These are phyloP conservation scores for Nesogale talazaci DNA, from an alignment of 2,113 vertebrate species.

Conservation along the genomic window DNA sequence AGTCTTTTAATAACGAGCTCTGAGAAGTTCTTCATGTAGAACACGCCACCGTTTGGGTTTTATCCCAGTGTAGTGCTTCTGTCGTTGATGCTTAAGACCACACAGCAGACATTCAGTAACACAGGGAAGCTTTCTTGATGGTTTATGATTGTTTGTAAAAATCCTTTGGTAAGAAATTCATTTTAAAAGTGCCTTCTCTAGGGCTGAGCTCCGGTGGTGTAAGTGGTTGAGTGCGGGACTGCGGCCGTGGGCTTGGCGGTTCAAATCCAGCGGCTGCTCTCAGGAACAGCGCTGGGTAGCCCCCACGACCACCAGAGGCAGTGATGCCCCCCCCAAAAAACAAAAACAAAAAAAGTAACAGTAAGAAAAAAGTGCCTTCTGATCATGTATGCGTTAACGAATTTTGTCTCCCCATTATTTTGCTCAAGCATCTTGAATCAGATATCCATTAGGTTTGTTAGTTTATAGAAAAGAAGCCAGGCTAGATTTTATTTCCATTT, in stretches of 20 bases:
- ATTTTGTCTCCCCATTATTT: slow-evolving; percentile 3
- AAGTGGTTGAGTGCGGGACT: too few species aligned
- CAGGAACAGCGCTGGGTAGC: too few species aligned
- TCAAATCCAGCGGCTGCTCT: too few species aligned
- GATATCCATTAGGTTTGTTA: slow-evolving; percentile 7
- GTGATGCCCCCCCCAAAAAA: too few species aligned
- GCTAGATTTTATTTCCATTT: slow-evolving; percentile 34
- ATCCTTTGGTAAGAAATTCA: neutral
- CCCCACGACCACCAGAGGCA: too few species aligned
- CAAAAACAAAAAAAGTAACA: too few species aligned
- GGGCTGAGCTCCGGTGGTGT: too few species aligned
- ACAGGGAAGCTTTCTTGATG: neutral
- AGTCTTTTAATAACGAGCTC: neutral
- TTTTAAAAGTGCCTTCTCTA: slow-evolving; percentile 12
- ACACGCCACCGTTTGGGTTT: slow-evolving; percentile 22
- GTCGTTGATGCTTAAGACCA: slow-evolving; percentile 9
- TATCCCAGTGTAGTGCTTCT: neutral
- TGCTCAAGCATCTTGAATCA: slow-evolving; percentile 19
- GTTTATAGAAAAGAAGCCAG: neutral
- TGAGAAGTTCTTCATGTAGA: slow-evolving; percentile 51
- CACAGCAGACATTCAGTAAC: slow-evolving; percentile 16
- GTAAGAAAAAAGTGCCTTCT: slow-evolving; percentile 25
- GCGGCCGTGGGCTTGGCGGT: too few species aligned
- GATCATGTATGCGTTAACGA: neutral
- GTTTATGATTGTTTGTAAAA: neutral